Base-by-base conservation (phyloP, 2,797 vertebrate species). In the Danionella dracula region DNA sequence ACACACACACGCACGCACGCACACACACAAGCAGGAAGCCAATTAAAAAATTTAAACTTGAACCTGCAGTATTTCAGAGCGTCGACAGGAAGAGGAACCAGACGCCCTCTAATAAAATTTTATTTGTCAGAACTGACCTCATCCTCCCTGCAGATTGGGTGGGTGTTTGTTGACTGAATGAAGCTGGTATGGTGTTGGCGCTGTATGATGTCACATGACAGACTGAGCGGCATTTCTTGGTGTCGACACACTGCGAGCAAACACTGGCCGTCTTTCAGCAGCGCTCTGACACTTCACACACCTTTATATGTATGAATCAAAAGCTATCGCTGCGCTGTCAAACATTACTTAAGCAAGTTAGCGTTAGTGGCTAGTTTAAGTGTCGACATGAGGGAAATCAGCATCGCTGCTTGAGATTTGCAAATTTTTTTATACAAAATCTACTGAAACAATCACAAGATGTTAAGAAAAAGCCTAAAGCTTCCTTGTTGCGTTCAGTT, bases 201-300 rank as follows among this genome's bases (percentile, higher is more conserved):
- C 23, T 2, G 19, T 23, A 56, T 70, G 51, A 70, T 50, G 68
- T 72, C 58, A 72, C 55, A 49, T 57, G 57, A 67, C 32, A 56
- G 37, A 42, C 37, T 57, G 27, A 60, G 50, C 5, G 46, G 40
- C 31, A 63, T 63, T 57, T 45, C 32, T 51, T 35, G 48, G 19
- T 37, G 57, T 48, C 54, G 64, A 72, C 64, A 67, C 4, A n/a
- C 32, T 37, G 35, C 48, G 35, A 32, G 45, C 63, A 62, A 56
- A 63, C 41, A 63, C 17, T 11, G 35, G 17, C 12, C 45, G 20
- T 41, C 48, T 48, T 54, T 56, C 49, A 49, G 57, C 38, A 1
- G 27, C 4, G 8, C 35, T 53, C n/a, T 21, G 27, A 37, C 50
- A 55, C 61, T 35, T 27, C 44, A 29, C 61, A 34, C 37, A n/a